Conservation (phyloP, 2,888 invertebrate species). For the Steromphala cineraria region DNA sequence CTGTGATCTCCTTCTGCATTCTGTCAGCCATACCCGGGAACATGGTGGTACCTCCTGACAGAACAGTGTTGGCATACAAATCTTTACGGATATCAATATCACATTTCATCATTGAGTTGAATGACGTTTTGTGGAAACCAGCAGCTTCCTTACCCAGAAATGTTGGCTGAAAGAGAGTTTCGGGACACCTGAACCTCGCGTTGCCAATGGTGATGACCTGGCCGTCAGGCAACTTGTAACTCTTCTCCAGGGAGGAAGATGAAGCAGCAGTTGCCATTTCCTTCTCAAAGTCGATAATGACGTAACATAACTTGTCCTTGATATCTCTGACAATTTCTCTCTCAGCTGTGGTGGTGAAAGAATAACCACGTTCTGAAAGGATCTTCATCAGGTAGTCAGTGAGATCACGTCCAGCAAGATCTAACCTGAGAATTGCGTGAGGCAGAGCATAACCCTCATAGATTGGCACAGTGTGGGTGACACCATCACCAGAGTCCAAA, state of each 20-base stretch:
- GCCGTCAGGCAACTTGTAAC: constrained; percentile 61
- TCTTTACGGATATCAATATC: constrained; percentile 57
- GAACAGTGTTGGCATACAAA: constrained; percentile 79
- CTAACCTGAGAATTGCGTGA: constrained; percentile 55
- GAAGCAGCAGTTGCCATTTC: constrained; percentile 82
- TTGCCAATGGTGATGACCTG: constrained; percentile 54
- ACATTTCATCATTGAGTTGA: constrained; percentile 58
- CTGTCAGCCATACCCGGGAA: constrained; percentile 96
- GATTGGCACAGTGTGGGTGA: constrained; percentile 91
- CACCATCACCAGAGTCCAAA: constrained; percentile 93
- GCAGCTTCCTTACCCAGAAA: constrained; percentile 82
- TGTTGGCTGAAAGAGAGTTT: constrained; percentile 45
- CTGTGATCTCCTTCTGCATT: constrained; percentile 97
- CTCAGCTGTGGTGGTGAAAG: constrained; percentile 75
- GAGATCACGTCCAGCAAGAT: constrained; percentile 62
- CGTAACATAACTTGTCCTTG: constrained; percentile 94
- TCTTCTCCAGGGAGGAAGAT: constrained; percentile 50
- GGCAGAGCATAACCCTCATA: constrained; percentile 78
- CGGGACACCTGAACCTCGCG: constrained; percentile 56
- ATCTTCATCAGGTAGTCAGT: constrained; percentile 78
- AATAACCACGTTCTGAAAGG: constrained; percentile 74
- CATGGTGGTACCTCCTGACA: constrained; percentile 95
- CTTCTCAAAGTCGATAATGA: constrained; percentile 93
- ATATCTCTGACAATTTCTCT: constrained; percentile 96
- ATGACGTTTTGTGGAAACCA: constrained; percentile 54